Evolutionary conservation across 2,888 invertebrate species (phyloP).

Genomic region (Labia minor): DNA sequence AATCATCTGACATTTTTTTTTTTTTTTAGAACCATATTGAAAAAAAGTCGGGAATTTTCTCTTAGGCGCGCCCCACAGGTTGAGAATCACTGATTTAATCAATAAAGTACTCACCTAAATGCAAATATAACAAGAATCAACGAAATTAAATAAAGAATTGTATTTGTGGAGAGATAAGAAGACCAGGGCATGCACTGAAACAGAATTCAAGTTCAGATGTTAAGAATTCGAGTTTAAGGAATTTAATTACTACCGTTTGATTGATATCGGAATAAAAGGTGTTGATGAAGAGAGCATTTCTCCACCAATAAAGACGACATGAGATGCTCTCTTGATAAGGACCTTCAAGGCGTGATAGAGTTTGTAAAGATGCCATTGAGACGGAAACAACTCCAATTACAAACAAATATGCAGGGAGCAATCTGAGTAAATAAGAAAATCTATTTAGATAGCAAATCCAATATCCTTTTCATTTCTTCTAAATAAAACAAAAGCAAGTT

Average conservation of each 20-base stretch:
- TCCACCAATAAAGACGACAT: neutral
- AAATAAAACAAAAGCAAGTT: too few relatives aligned
- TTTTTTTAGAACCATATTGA: too few relatives aligned
- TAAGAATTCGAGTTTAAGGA: too few relatives aligned
- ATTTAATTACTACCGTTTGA: neutral
- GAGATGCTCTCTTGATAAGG: neutral
- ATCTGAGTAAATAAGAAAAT: neutral
- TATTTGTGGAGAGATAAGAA: neutral
- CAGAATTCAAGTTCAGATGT: too few relatives aligned
- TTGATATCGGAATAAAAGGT: neutral
- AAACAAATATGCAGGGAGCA: neutral
- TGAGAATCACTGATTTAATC: too few relatives aligned
- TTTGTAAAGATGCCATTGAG: neutral
- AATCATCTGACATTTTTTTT: too few relatives aligned
- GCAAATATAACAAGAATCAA: neutral
- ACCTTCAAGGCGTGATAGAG: neutral
- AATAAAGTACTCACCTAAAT: slow-evolving; percentile 1
- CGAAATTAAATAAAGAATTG: neutral
- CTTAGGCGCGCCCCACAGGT: too few relatives aligned
- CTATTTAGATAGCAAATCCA: too few relatives aligned
- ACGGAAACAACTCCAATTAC: neutral
- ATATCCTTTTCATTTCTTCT: too few relatives aligned
- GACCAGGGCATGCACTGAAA: neutral
- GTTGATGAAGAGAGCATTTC: neutral
- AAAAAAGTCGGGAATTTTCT: too few relatives aligned